Evolutionary conservation across 2,888 invertebrate genomes (phyloP), one percentile per base, ranked within the genome.

Genomic region (Philereme vetulata): DNA sequence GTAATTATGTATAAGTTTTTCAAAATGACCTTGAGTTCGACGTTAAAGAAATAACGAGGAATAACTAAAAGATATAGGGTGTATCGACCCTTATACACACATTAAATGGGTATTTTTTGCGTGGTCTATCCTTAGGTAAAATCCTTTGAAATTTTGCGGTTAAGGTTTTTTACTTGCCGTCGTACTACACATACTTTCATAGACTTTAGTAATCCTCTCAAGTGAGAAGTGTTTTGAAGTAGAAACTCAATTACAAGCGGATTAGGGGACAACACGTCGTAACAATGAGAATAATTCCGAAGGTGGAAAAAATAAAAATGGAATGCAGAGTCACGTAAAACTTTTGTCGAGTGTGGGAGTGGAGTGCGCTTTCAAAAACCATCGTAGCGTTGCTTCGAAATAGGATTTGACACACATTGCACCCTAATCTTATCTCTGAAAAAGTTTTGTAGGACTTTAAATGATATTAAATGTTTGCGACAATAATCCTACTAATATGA

Each of bases 371-470:
- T 85, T 85, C 80, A 81, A 21, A 84, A 90, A 82, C 86, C 92
- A 85, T 78, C 81, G 88, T 88, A 85, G 90, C 92, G 88, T 92
- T 85, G 79, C 85, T 83, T 81, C 77, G 71, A 81, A 88, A 90
- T 88, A 80, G 88, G 90, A 90, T 90, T 88, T 84, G 74, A 80
- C 81, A 76, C 82, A 86, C 86, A 89, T 86, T 84, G 82, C 74
- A 77, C 72, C 72, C 75, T 83, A 85, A 85, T 86, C 88, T 90
- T 91, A 90, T 90, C 88, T 86, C 64, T 69, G 60, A 76, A 78
- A 84, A 85, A 83, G 77, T 72, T 80, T 79, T 80, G 78, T 50
- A 66, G 74, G 78, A 80, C 85, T 88, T 82, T 76, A 77, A 85
- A 88, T 85, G 80, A 82, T 80, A 85, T 85, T 81, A 75, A 35